Evolutionary conservation across 2,113 vertebrate genomes (phyloP).

Genomic region (Sclerurus mexicanus): DNA sequence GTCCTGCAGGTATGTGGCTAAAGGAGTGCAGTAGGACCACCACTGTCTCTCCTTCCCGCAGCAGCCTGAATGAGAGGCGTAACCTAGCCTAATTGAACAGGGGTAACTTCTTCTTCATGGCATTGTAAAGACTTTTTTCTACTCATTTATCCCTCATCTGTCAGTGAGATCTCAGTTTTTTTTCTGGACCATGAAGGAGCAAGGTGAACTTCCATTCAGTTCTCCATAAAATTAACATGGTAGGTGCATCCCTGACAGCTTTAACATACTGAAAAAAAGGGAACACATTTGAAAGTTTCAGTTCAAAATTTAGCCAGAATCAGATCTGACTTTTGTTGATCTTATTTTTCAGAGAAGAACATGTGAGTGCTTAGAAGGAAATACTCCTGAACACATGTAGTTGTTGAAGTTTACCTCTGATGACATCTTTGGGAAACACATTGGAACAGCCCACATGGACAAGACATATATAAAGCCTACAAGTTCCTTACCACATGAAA

Average conservation of each 20-base stretch:
- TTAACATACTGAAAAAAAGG: neutral
- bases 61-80: neutral
- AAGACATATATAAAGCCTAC: neutral
- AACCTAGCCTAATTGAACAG: neutral
- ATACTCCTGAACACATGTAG: neutral
- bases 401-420: neutral
- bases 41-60: rapidly evolving
- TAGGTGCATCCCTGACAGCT: neutral
- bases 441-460: neutral
- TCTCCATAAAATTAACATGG: neutral
- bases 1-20: neutral
- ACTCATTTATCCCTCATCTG: neutral
- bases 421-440: neutral
- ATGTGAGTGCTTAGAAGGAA: neutral
- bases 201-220: neutral
- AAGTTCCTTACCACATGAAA: neutral
- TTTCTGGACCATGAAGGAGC: neutral
- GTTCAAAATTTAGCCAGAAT: neutral
- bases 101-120: neutral
- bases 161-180: neutral
- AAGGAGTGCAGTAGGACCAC: rapidly evolving
- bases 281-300: neutral
- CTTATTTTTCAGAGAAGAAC: neutral
- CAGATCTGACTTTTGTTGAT: neutral
- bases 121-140: neutral